Percentiles rank a stretch among this genome's conserved stretches.
Evolutionary conservation across 2,888 invertebrate species (phyloP).

Genomic region (Phortica magna): DNA sequence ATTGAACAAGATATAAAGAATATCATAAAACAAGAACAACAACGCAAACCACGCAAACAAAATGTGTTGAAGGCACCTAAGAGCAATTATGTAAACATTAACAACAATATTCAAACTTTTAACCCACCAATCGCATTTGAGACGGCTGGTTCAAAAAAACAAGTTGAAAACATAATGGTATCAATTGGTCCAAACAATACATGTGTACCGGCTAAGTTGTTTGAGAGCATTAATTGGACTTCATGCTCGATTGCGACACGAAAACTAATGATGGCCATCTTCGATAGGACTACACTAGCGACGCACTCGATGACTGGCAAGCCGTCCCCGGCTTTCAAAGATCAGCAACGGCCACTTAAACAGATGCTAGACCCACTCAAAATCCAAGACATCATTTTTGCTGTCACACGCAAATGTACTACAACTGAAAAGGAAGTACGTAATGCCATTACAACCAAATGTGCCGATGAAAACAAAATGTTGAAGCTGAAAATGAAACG

Average conservation of each 20-base stretch:
- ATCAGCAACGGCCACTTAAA: constrained; percentile 74
- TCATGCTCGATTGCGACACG: constrained; percentile 80
- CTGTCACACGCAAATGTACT: constrained; percentile 79
- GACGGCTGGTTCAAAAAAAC: neutral
- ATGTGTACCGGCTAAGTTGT: constrained; percentile 74
- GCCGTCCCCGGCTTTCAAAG: constrained; percentile 80
- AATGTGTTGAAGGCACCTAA: constrained; percentile 29
- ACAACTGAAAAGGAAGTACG: constrained; percentile 81
- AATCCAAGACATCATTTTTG: constrained; percentile 81
- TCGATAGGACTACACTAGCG: constrained; percentile 81
- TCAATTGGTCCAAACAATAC: constrained; percentile 78
- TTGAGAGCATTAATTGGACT: constrained; percentile 80
- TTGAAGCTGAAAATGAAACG: constrained; percentile 77
- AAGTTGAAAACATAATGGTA: constrained; percentile 59
- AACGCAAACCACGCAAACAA: too few relatives aligned
- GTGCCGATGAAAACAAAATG: constrained; percentile 83
- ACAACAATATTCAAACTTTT: constrained; percentile 1
- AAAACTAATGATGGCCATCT: constrained; percentile 80
- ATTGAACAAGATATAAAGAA: constrained; percentile 24
- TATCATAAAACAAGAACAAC: constrained; percentile 36
- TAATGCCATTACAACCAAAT: constrained; percentile 82
- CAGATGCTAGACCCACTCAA: constrained; percentile 78
- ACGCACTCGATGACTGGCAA: constrained; percentile 83
- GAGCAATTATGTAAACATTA: neutral
- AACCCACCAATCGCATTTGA: neutral